A percentile compares a stretch with the other conserved stretches of the same genome.
Evolutionary conservation across 37 sponge, comb jelly and placozoan species (phyloP).

Genomic region (Aphrocallistes beatrix): DNA sequence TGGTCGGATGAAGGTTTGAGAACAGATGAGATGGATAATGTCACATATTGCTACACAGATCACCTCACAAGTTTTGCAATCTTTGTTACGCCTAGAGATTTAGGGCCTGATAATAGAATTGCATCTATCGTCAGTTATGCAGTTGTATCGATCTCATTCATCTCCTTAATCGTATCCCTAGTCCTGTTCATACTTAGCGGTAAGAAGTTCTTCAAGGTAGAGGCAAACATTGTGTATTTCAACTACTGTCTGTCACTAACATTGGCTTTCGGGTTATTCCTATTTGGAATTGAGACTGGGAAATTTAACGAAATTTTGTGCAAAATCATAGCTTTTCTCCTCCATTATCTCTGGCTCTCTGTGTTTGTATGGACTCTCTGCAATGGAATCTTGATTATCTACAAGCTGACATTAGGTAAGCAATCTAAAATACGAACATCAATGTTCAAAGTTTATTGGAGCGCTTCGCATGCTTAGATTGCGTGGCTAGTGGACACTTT

Average conservation of each 20-base stretch:
- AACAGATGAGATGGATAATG: not conserved
- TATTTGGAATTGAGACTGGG: not conserved
- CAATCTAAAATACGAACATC: too few species aligned
- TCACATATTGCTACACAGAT: not conserved
- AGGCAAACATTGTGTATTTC: not conserved
- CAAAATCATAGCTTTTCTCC: not conserved
- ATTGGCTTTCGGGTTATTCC: not conserved
- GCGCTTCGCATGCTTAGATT: too few species aligned
- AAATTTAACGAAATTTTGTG: not conserved
- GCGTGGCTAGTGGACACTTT: too few species aligned
- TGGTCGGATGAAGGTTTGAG: not conserved
- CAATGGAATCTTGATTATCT: not conserved
- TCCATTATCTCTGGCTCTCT: not conserved
- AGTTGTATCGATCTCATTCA: not conserved
- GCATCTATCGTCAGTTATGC: not conserved
- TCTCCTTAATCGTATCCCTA: not conserved
- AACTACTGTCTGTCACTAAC: not conserved
- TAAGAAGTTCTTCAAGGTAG: not conserved
- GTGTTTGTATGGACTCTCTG: slow-evolving; percentile 10
- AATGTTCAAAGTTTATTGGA: too few species aligned
- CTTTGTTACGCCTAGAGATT: not conserved
- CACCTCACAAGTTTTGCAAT: slow-evolving; percentile 1
- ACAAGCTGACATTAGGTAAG: not conserved
- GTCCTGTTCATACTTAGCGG: not conserved
- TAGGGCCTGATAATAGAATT: not conserved